These are phyloP conservation scores for Eptesicus fuscus DNA, from an alignment of 2,113 vertebrate genomes.

Conservation along the genomic window DNA sequence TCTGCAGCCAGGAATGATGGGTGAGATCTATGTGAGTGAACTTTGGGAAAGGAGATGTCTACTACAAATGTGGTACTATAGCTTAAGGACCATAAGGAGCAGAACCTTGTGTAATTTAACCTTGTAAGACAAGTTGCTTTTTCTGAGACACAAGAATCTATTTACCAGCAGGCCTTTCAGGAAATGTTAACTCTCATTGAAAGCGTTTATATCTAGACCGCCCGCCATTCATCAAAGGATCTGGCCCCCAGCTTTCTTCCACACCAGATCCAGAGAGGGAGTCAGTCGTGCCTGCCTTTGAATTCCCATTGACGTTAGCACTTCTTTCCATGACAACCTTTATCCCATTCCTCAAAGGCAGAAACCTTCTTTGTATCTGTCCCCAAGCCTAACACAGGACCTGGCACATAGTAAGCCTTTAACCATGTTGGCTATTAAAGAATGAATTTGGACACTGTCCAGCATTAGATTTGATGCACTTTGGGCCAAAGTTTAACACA, in stretches of 20 bases:
- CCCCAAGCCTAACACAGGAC: not conserved
- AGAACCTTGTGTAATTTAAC: not conserved
- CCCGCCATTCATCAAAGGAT: not conserved
- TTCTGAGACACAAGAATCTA: not conserved
- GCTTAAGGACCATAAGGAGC: constrained; percentile 1
- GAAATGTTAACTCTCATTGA: not conserved
- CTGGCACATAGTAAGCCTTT: not conserved
- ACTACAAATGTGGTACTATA: not conserved
- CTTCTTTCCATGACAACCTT: not conserved
- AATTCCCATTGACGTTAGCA: not conserved
- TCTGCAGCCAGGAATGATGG: not conserved
- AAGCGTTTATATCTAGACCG: not conserved
- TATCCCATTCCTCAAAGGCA: not conserved
- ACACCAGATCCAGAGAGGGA: not conserved
- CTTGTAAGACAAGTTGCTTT: not conserved
- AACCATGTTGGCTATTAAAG: constrained; percentile 6
- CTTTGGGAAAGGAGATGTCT: not conserved
- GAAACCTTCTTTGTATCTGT: not conserved
- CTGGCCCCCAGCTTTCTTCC: not conserved
- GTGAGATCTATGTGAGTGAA: not conserved
- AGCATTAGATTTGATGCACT: constrained; percentile 20
- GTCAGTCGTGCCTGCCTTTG: not conserved
- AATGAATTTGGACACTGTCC: constrained; percentile 19
- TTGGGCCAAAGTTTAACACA: not conserved
- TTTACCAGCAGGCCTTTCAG: constrained; percentile 8